Evolutionary conservation across 2,797 vertebrate species (phyloP), one percentile per base, ranked within the genome.

Genomic region (Sebastes diploproa): DNA sequence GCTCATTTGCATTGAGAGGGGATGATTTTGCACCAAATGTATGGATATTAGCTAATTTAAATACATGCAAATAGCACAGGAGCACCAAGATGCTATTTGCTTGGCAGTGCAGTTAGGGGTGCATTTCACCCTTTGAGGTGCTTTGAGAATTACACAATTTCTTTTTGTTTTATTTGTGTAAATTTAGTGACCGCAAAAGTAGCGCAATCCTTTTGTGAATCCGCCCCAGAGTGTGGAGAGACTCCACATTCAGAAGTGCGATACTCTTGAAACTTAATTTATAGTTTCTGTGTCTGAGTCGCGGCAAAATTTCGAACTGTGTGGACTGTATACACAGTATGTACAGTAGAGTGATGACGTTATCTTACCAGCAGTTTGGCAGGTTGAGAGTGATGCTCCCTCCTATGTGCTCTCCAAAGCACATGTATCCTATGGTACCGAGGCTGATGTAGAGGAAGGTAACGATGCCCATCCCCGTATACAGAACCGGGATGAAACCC

Each of bases 341-440:
- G 38, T 42, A 16, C 38, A 42, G 13, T 42, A 42, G 14, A 50
- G 20, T 5, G 32, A 6, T n/a, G 25, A 5, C 4, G 29, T 22
- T 11, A 2, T 36, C 96, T 91, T 89, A 99, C 98, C 98, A 99
- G 92, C 98, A 99, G 93, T 98, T 97, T 14, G 98, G 98, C 79
- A 99, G 92, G 92, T 98, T 99, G 72, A 99, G 96, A 0, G 98
- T 99, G 86, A 99, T 96, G 94, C 98, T 99, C 72, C 95, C 96
- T 3, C 92, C 93, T 18, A 99, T 97, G 11, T 79, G 61, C 0
- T 91, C 89, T 72, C 97, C 97, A 0, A 99, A 99, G 38, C 97
- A 97, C 87, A 99, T 87, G 88, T 99, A 99, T 0, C 98, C 98
- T 14, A 99, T 91, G 20, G 96, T 96, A 0, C 97, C 95, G 27